Conservation (phyloP, 2,797 vertebrate species). For the Pseudochirops corinnae region DNA sequence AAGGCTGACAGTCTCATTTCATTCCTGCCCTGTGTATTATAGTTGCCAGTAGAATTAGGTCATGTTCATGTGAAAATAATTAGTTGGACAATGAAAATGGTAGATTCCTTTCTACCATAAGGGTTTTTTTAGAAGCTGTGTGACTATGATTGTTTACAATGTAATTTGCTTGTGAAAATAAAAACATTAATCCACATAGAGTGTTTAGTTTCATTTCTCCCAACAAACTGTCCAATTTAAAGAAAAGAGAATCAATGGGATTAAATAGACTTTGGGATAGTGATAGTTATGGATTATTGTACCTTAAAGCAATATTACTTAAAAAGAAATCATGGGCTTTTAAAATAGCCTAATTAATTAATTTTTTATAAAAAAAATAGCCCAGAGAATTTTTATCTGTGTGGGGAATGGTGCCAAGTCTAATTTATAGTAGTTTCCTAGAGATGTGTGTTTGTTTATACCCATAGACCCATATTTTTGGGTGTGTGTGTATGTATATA, state of each 20-base stretch:
- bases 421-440: background rate
- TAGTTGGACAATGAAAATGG: constrained; percentile 58
- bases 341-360: constrained; percentile 45
- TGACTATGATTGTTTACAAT: constrained; percentile 24
- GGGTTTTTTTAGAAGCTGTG: constrained; percentile 66
- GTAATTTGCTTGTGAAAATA: constrained; percentile 29
- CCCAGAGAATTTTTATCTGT: background rate
- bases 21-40: constrained; percentile 75
- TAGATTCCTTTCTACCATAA: constrained; percentile 9
- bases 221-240: background rate
- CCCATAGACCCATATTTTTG: background rate
- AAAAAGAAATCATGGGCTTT: constrained; percentile 24
- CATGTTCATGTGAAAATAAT: constrained; percentile 70
- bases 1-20: constrained; percentile 65
- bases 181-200: background rate
- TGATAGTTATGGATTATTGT: background rate
- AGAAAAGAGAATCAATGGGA: constrained; percentile 37
- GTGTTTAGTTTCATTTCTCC: background rate
- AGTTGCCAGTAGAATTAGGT: constrained; percentile 65
- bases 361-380: background rate
- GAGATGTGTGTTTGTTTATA: background rate
- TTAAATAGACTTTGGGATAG: background rate
- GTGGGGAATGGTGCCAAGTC: constrained; percentile 1
- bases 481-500: background rate
- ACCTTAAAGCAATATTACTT: constrained; percentile 29